Evolutionary conservation across 2,113 vertebrate species (phyloP), one percentile per base, ranked within the genome.

Genomic region (Salminus brasiliensis): DNA sequence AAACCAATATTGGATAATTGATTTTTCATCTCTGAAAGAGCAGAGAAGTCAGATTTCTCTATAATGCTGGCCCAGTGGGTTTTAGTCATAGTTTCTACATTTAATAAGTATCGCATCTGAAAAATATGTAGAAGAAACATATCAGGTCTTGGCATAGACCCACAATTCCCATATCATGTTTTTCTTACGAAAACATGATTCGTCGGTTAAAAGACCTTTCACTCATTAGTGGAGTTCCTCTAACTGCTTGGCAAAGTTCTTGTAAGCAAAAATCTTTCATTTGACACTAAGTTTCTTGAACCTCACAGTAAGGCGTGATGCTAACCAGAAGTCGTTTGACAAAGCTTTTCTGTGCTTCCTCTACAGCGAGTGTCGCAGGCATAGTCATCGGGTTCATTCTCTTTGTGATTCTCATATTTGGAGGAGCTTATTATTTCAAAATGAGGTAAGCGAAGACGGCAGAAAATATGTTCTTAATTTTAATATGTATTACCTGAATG

Each of bases 381-480:
- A 89, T 92, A 12, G 3, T 89, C 21, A 55, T 8, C 5, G 0
- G 78, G 2, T 82, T 89, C 74, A 73, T 90, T 8, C 0, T 57
- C 1, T 5, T 81, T 1, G 84, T 85, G 53, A 0, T 89, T 2
- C 2, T 88, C 1, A 29, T 88, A 45, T 32, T 91, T 4, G 86
- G 63, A 21, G 88, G 84, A 11, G 60, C 87, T 5, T 91, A 88
- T 78, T 80, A 86, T 79, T 83, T 76, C 72, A 92, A 74, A 82
- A 81, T 86, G 15, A 74, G 86, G 92, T 92, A 81, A 89, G 90
- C n/a, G n/a, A n/a, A n/a, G n/a, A n/a, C n/a, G n/a, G n/a, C n/a
- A n/a, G n/a, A n/a, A n/a, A n/a, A n/a, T n/a, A n/a, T n/a, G n/a
- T n/a, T n/a, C n/a, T n/a, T n/a, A n/a, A n/a, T n/a, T n/a, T n/a